Evolutionary conservation across 2,797 vertebrate genomes (phyloP).

Genomic region (Ispidina lecontei): DNA sequence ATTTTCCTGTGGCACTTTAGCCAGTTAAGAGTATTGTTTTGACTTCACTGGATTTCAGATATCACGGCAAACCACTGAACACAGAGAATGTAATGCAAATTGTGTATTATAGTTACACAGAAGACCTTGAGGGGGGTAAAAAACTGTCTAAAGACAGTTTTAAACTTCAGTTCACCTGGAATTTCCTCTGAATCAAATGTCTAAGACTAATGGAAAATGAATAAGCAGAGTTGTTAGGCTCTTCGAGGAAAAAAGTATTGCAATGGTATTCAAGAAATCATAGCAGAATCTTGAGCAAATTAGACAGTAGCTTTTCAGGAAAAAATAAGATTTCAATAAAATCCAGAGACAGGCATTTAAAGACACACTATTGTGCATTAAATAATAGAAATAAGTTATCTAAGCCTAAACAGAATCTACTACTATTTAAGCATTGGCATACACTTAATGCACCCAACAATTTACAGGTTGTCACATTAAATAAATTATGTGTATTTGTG

Average conservation of each 20-base stretch:
- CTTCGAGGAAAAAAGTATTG: not conserved
- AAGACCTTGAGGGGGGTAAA: not conserved
- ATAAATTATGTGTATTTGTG: not conserved
- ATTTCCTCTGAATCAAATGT: not conserved
- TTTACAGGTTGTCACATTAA: not conserved
- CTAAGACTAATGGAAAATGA: not conserved
- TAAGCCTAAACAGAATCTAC: not conserved
- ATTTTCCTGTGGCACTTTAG: not conserved
- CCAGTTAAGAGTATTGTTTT: not conserved
- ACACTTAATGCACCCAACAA: not conserved
- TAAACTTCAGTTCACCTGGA: not conserved
- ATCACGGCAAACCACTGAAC: not conserved
- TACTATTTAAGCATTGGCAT: not conserved
- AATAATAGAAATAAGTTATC: not conserved
- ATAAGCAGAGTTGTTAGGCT: not conserved
- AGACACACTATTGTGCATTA: not conserved
- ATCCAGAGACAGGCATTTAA: not conserved
- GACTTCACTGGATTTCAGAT: not conserved
- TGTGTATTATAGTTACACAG: not conserved
- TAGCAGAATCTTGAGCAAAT: not conserved
- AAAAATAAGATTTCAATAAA: not conserved
- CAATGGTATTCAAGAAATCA: not conserved
- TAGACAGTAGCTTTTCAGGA: not conserved
- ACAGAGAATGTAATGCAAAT: not conserved
- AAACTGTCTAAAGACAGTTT: not conserved